Evolutionary conservation across 2,888 invertebrate species (phyloP), one percentile per base, ranked within the genome.

Genomic region (Spilosoma lubricipeda): DNA sequence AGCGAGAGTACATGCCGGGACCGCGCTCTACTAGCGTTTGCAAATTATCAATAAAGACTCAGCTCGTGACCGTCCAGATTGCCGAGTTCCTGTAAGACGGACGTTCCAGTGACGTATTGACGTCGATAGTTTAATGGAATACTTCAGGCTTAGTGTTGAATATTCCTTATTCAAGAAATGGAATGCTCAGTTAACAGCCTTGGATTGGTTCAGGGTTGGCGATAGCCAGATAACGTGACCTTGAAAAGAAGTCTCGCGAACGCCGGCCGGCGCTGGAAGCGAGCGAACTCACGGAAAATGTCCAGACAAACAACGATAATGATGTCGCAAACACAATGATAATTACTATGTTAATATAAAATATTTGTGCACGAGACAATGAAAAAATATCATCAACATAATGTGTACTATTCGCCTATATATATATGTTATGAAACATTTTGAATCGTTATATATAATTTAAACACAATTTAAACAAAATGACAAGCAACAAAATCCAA

Each of bases 221-320:
- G 94, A 93, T 93, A 93, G 92, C 92, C 91, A 93, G 95, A 95
- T 95, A 95, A 95, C 94, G 93, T 92, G 95, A 94, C 95, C 95
- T 95, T 95, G 95, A 87, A 87, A 82, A 89, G 89, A 90, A 92
- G 92, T 89, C 91, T 91, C 91, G 91, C 92, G 92, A 92, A 90
- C 88, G 92, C 94, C 94, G 93, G 93, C 94, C 94, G 94, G 94
- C 93, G 88, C 89, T 91, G 90, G 89, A 90, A 87, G 90, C 91
- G 91, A 90, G 89, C 90, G 87, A 88, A 89, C 93, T 91, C 90
- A 89, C 91, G 93, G 93, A 92, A 94, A 94, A 93, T 90, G 89
- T 90, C 89, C 92, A 93, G 90, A 93, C 94, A 94, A 93, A 93
- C 93, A 94, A 90, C 89, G 91, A 92, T 93, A 93, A 91, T 91